Evolutionary conservation across 2,113 vertebrate species (phyloP), one percentile per base, ranked within the genome.

Genomic region (Dasyprocta punctata): DNA sequence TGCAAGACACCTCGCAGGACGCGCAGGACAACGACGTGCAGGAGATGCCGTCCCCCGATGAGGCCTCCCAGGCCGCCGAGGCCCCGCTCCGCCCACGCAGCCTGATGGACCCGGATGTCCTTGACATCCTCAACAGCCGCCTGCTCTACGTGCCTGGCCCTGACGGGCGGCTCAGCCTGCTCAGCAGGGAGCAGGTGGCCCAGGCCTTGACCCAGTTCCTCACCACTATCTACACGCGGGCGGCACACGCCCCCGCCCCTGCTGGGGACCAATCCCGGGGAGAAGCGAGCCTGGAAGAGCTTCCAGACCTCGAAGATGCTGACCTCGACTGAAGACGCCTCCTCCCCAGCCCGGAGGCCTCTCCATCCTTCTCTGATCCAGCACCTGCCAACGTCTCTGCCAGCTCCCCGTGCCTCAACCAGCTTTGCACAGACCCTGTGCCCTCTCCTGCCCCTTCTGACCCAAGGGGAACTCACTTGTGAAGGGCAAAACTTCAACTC

Each of bases 1-100:
- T 97, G 98, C 98, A 98, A 98, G 98, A 98, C 98, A 98, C 78
- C 97, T 95, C 97, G 98, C 98, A 98, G 98, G 98, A 96, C 98
- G 97, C 41, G 69, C 97, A 77, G 92, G 96, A n/a, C 84, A 56
- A 49, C 38, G 90, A 92, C 90, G 97, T 61, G 91, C 93, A 14
- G 92, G 85, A 86, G 17, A 7, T 56, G 54, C 69, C 8, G 8
- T 41, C 84, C 7, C 12, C 44, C 3, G 1, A 30, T 33, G 38
- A 33, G 20, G 1, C 36, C 5, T 5, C 20, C 12, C n/a, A n/a
- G n/a, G 2, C 65, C 3, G 2, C 73, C 0, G 17, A 71, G 44
- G 65, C 7, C 10, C 49, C 8, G 0, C n/a, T 78, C 60, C 65
- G 44, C 20, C 95, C 12, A 3, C 54, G 3, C 60, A 56, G 22